Base-by-base conservation (phyloP, 2,113 vertebrate species). In the Boulengerochromis microlepis region DNA sequence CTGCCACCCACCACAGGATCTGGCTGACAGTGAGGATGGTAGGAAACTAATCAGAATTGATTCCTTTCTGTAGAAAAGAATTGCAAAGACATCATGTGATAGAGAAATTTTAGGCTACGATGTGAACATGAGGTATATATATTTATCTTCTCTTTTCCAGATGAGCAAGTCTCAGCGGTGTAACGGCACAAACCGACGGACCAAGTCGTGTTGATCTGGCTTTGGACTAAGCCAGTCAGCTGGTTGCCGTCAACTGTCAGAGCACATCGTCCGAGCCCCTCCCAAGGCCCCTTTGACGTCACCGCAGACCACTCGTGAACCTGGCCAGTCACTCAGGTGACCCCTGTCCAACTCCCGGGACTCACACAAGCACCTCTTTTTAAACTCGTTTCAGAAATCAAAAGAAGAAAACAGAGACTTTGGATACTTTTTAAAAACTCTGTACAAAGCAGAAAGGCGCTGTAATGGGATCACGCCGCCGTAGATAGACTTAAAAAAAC, bases 141-240 rank as follows among this genome's bases (percentile, higher is more conserved):
- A 64, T 64, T 47, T 7, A 76, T 88, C n/a, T 54, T 76, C 13
- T 91, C n/a, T 92, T n/a, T 97, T 96, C 56, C 97, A 99, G 98
- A 98, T 94, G 98, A 99, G 90, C 98, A 99, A 92, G 97, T 99
- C 15, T 99, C 98, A 18, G 98, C 98, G 6, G 98, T 99, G 85
- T 96, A 90, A 80, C 84, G 66, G 29, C 10, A 61, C 47, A 47
- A 22, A 29, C 59, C 10, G 18, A 19, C 3, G 47, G 69, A 84
- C 86, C 26, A 47, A 80, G 85, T 61, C 3, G 8, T 2, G 84
- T 26, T 3, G 82, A 40, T 71, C 84, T 18, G 90, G 84, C 66
- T 80, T 53, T 40, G 87, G 86, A 91, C 90, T 83, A 74, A 80
- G 19, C 53, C 19, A 86, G 85, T 87, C 5, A 40, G 88, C 89